Evolutionary conservation across 2,888 invertebrate genomes (phyloP).

Genomic region (Pelosia muscerda): DNA sequence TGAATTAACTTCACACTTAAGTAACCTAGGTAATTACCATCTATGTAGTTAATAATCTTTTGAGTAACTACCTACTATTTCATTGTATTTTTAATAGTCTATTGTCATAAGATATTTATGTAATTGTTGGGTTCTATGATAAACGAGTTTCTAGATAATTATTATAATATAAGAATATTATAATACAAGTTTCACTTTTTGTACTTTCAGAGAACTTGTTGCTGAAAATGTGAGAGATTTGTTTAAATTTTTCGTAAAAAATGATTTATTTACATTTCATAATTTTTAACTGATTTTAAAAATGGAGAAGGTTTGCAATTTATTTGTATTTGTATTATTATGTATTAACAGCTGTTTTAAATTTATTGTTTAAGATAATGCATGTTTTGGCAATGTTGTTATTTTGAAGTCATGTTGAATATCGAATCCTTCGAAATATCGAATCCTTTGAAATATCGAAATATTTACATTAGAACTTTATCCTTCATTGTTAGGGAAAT

Average conservation of each 20-base stretch:
- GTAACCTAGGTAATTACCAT: constrained; percentile 12
- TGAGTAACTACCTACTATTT: not conserved
- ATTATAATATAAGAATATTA: constrained; percentile 13
- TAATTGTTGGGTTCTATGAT: constrained; percentile 15
- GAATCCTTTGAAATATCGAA: not conserved
- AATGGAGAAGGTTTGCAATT: not conserved
- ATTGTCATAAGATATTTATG: constrained; percentile 15
- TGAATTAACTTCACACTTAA: constrained; percentile 4
- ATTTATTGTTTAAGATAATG: not conserved
- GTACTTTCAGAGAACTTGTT: not conserved
- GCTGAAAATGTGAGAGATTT: not conserved
- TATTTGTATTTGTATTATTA: not conserved
- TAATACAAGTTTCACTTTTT: not conserved
- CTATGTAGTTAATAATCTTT: constrained; percentile 9
- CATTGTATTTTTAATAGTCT: constrained; percentile 13
- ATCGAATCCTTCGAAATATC: not conserved
- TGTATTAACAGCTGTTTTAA: not conserved
- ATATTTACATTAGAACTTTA: not conserved
- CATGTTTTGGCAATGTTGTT: not conserved
- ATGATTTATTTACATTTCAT: not conserved
- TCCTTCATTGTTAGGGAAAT: not conserved
- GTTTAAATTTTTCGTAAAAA: not conserved
- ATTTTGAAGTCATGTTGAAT: not conserved
- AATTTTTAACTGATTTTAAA: not conserved
- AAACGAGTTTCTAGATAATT: not conserved